Evolutionary conservation across 2,888 invertebrate genomes (phyloP).

Genomic region (Busseola fusca): DNA sequence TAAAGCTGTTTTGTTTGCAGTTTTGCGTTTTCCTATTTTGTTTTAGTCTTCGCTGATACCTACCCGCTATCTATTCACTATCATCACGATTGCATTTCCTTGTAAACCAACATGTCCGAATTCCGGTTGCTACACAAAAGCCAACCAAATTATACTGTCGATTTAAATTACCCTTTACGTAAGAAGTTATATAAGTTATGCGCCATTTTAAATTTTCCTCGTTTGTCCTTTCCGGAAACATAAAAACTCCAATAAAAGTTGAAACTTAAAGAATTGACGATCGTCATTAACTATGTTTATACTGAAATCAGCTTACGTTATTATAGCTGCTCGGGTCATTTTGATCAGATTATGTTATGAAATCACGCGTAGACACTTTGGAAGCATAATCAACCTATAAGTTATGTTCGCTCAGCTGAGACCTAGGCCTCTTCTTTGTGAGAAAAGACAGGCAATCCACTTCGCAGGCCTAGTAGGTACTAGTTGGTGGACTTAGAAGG

Average conservation of each 20-base stretch:
- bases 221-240: slow-evolving; percentile 2
- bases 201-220: background rate
- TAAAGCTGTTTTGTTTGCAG: background rate
- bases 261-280: slow-evolving; percentile 12
- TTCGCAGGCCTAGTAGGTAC: too few relatives aligned
- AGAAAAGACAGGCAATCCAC: background rate
- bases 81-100: background rate
- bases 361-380: background rate
- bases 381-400: background rate
- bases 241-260: slow-evolving; percentile 43
- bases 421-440: background rate
- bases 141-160: background rate
- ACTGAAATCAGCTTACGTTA: background rate
- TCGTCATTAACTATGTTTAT: slow-evolving; percentile 17
- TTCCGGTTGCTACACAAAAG: too few relatives aligned
- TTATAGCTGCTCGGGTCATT: background rate
- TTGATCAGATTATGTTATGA: background rate
- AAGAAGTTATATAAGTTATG: background rate
- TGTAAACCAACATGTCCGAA: background rate
- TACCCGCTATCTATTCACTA: background rate
- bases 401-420: background rate
- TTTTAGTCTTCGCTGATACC: background rate
- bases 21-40: background rate
- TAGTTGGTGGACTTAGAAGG: too few relatives aligned
- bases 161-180: background rate